Evolutionary conservation across 2,113 vertebrate genomes (phyloP).

Genomic region (Chrysochloris asiatica): DNA sequence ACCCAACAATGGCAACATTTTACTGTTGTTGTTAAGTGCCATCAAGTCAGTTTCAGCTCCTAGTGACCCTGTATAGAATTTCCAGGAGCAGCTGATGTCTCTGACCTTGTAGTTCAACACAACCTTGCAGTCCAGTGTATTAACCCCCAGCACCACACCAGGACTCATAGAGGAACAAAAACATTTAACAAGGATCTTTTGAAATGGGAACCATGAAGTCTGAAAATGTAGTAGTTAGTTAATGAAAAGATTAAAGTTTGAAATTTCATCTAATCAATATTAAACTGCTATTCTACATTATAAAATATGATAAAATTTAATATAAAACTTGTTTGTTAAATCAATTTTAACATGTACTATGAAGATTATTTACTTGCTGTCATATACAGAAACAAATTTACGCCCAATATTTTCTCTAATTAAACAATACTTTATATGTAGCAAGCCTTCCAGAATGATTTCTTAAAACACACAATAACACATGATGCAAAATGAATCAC

Average conservation of each 20-base stretch:
- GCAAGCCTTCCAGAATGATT: background rate
- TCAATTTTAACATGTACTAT: constrained; percentile 10
- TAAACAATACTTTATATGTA: background rate
- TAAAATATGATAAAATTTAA: background rate
- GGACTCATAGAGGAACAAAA: background rate
- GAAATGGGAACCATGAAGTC: background rate
- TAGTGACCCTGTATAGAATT: no score
- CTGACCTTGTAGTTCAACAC: background rate
- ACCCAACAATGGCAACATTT: background rate
- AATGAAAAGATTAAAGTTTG: constrained; percentile 33
- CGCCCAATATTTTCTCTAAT: background rate
- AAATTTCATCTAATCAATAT: constrained; percentile 52
- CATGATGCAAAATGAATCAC: background rate
- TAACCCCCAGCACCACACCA: background rate
- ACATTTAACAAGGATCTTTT: background rate
- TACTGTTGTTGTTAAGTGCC: no score
- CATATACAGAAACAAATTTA: background rate
- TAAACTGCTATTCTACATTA: background rate
- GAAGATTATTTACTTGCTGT: background rate
- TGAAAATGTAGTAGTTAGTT: constrained; percentile 23
- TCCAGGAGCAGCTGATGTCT: background rate
- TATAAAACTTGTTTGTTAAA: constrained; percentile 10
- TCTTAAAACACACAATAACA: background rate
- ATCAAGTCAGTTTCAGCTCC: no score
- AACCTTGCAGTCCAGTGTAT: no score